Evolutionary conservation across 2,888 invertebrate species (phyloP), one percentile per base, ranked within the genome.

Genomic region (Chloromyia formosa): DNA sequence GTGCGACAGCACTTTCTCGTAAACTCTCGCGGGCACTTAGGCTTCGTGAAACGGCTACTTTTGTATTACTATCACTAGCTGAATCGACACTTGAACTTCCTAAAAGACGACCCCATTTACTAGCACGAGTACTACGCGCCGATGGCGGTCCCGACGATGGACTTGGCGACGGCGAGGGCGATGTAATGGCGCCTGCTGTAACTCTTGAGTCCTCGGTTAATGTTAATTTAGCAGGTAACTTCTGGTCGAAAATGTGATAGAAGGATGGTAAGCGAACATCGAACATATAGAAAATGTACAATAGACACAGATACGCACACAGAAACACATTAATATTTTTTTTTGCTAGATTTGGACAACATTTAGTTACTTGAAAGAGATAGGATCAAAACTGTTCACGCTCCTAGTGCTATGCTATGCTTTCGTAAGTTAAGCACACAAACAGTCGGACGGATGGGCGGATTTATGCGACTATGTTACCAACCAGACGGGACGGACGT

Each of bases 81-180:
- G 92, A 92, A 86, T 93, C 93, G 80, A 93, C 86, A 85, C 93
- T 93, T 79, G 92, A 92, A 81, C 91, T 91, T 82, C 94, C 93
- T 83, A 94, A 87, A 81, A 94, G 88, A 77, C 94, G 90, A 74
- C 94, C 94, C 94, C 94, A 94, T 87, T 94, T 94, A 85, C 92
- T 89, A 80, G 85, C 84, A 85, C 86, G 82, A 80, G 84, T 88
- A 79, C 88, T 84, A 80, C 88, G 86, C 75, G 87, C 88, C 80
- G 87, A 87, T 79, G 86, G 86, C 80, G 87, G 87, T 81, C 87
- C 84, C 78, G 84, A 85, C 80, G 86, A 85, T 79, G 84, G 85
- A 80, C 84, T 85, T 79, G 84, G 85, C 80, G 84, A 85, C 80
- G 85, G 84, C 78, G 84, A 83, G 80, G 84, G 84, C 81, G 84